Evolutionary conservation across 2,113 vertebrate genomes (phyloP), one percentile per base, ranked within the genome.

Genomic region (Dicentrarchus labrax): DNA sequence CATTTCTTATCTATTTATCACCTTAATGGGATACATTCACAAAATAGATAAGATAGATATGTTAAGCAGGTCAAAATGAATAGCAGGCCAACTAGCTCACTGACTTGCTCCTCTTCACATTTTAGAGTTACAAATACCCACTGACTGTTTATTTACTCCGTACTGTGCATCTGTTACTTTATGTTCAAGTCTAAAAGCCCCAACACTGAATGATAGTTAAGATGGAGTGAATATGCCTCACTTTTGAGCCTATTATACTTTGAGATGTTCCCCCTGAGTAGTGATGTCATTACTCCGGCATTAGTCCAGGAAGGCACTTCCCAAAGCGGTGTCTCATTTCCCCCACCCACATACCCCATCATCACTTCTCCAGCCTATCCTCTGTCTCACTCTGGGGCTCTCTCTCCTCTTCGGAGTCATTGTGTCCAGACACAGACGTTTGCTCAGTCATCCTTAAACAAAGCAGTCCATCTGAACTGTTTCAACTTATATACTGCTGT

Each of bases 281-380:
- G 79, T 94, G 92, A 94, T 86, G 91, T 95, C 92, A 94, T 88
- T 57, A 83, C 59, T 80, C 68, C 36, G 82, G 86, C 88, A 91
- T 89, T 84, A 86, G 56, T 87, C 87, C 81, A 93, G 80, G 67
- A 87, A 90, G 80, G 78, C 82, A 82, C 84, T 87, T 90, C 80
- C 87, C 83, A 85, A 51, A 77, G 79, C 30, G 22, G 89, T 78
- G 87, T 92, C 89, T 89, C 80, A 89, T 92, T 92, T 90, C 92
- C 86, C 88, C 83, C 79, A 67, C 86, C 82, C 86, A 83, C 87
- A 59, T 57, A 72, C n/a, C 8, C 47, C 57, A 57, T 82, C 83
- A 73, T 61, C 1, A 39, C 83, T 73, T 83, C 77, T 81, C 66
- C 78, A 86, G 81, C 61, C 68, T 36, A 43, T 70, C 50, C 73